Base-by-base conservation (phyloP, 2,888 invertebrate species). In the Branchinecta sandiegonensis region DNA sequence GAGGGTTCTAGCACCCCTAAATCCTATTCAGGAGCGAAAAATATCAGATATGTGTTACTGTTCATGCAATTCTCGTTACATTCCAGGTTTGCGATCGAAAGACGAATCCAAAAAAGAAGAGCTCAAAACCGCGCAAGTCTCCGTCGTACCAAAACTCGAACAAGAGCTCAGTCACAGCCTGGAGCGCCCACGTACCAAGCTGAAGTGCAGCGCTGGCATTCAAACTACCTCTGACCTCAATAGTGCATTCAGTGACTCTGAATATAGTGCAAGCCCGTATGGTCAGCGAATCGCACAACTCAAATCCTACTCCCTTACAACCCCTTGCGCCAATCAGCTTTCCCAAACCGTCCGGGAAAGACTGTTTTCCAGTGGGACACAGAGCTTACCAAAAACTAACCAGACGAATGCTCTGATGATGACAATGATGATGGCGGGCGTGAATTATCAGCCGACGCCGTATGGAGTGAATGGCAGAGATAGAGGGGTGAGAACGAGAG, bases 181-280 rank as follows among this genome's bases (percentile, higher is more conserved):
- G 17, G 71, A 71, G 63, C 48, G 73, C n/a, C 74, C 75, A 0
- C 68, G 74, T 65, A 75, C 75, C 14, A 76, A 81, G 78, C 79
- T 91, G 48, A 92, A 92, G 80, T 89, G 91, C 46, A 90, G 91
- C 8, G 91, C 91, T 13, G 92, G 92, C 47, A 91, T 92, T 0
- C 92, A 93, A 78, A 92, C 92, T 8, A 87, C 89, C 74, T 87
- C 74, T 66, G 75, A 75, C 69, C 69, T 75, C 14, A 56, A 56
- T 23, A 56, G 63, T 23, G 23, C 63, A 17, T 56, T n/a, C 10
- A 56, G 63, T 56, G 69, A 69, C 46, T 69, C 69, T 9, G 69
- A 69, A 50, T 69, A 69, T 17, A 23, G 14, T 68, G 12, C 70
- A 71, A 23, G 72, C 72, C n/a, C 72, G 71, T 68, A 70, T 70